phyloP scores from a whole-genome alignment of 2,113 vertebrate species.

The Phylloscopus whistleri region DNA sequence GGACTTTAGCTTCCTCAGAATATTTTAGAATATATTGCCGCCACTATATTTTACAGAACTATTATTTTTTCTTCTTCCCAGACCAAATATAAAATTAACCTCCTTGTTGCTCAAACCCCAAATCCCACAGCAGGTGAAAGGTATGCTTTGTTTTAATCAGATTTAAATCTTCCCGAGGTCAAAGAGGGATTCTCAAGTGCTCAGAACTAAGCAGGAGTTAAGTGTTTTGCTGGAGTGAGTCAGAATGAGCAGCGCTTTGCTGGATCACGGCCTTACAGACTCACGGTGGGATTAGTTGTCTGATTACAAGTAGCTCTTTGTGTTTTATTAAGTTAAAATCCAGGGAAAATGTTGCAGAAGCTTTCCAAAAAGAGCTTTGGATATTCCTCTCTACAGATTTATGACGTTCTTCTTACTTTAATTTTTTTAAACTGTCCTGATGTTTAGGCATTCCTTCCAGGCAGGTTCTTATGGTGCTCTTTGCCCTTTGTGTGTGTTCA shows the following conservation, averaged over 20 bases:
- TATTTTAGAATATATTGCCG: not conserved
- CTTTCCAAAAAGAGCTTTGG: not conserved
- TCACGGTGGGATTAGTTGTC: not conserved
- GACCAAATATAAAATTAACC: not conserved
- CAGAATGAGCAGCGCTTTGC: not conserved
- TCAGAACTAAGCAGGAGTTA: not conserved
- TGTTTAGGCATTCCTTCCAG: not conserved
- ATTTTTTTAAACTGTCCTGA: not conserved
- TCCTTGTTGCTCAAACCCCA: not conserved
- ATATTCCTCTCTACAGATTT: not conserved
- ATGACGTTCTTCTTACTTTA: not conserved
- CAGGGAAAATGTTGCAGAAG: not conserved
- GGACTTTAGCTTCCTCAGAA: not conserved
- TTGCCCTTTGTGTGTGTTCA: not conserved
- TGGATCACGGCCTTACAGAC: not conserved
- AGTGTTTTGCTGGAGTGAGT: constrained; percentile 19
- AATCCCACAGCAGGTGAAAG: not conserved
- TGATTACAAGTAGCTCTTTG: constrained; percentile 33
- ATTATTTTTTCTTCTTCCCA: not conserved
- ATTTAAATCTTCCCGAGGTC: constrained; percentile 16
- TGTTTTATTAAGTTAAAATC: constrained; percentile 1
- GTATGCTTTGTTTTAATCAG: not conserved
- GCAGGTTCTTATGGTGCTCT: not conserved
- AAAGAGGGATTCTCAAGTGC: constrained; percentile 6
- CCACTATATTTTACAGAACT: not conserved